Conservation (phyloP, 2,888 invertebrate genomes). For the Lampropteryx suffumata region DNA sequence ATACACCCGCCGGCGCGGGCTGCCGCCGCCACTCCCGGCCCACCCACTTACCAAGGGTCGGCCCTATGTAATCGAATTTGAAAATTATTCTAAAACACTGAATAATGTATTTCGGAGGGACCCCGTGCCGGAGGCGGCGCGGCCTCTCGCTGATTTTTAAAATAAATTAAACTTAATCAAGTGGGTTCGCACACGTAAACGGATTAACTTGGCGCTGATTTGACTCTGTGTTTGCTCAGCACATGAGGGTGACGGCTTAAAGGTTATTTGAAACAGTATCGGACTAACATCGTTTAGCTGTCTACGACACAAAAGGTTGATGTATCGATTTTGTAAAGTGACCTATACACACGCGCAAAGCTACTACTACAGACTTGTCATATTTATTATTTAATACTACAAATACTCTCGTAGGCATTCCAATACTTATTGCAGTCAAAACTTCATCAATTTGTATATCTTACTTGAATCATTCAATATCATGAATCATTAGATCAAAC, state of each 20-base stretch:
- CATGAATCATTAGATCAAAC: too few relatives aligned
- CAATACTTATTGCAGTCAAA: too few relatives aligned
- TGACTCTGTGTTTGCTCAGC: slow-evolving; percentile 77
- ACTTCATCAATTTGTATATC: too few relatives aligned
- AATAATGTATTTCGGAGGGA: slow-evolving; percentile 81
- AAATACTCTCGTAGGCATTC: too few relatives aligned
- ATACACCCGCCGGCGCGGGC: slow-evolving; percentile 68
- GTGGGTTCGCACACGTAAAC: slow-evolving; percentile 82
- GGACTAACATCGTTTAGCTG: slow-evolving; percentile 51
- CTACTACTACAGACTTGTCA: too few relatives aligned
- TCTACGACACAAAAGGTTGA: slow-evolving; percentile 11
- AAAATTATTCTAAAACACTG: slow-evolving; percentile 84
- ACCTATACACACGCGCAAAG: slow-evolving; percentile 3
- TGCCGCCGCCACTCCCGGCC: slow-evolving; percentile 51
- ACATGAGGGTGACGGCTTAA: slow-evolving; percentile 68
- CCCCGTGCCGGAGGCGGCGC: slow-evolving; percentile 63
- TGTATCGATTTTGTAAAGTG: slow-evolving; percentile 14
- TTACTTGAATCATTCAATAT: too few relatives aligned
- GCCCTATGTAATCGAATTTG: slow-evolving; percentile 83
- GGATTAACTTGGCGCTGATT: slow-evolving; percentile 82
- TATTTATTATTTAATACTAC: too few relatives aligned
- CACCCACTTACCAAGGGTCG: slow-evolving; percentile 80
- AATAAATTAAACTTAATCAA: slow-evolving; percentile 83
- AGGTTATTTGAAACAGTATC: slow-evolving; percentile 71
- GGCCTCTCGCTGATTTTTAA: slow-evolving; percentile 77